Evolutionary conservation across 1,140 invertebrate species (phyloP).

Genomic region (Mercenaria mercenaria): DNA sequence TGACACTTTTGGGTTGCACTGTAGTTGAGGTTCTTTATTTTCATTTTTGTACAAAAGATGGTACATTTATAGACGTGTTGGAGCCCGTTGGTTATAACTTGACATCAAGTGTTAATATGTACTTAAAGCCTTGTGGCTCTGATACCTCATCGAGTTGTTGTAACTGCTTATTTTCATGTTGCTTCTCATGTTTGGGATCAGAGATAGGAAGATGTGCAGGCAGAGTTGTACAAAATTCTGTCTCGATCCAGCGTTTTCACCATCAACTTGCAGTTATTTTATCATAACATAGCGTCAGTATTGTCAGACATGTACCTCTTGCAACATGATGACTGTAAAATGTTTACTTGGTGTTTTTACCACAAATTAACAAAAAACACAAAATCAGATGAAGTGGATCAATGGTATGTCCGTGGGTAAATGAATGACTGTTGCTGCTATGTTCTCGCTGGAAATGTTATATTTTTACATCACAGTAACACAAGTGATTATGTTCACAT

Average conservation of each 20-base stretch:
- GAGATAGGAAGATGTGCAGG: not conserved
- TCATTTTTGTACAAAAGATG: not conserved
- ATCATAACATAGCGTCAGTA: not conserved
- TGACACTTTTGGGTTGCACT: slow-evolving; percentile 36
- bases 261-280: not conserved
- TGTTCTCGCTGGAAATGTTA: too few species aligned
- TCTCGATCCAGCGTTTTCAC: not conserved
- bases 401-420: too few species aligned
- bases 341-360: too few species aligned
- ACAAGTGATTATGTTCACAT: too few species aligned
- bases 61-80: not conserved
- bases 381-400: too few species aligned
- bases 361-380: too few species aligned
- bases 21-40: slow-evolving; percentile 30
- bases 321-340: too few species aligned
- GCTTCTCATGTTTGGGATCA: not conserved
- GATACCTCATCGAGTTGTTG: not conserved
- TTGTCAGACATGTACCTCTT: too few species aligned
- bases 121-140: slow-evolving; percentile 7
- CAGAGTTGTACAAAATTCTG: not conserved
- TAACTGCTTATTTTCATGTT: slow-evolving; percentile 8
- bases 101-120: not conserved
- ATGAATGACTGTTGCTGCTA: too few species aligned
- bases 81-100: not conserved
- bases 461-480: too few species aligned